These are phyloP conservation scores for Coregonus suidteri DNA, from an alignment of 2,797 vertebrate genomes.

Conservation along the genomic window DNA sequence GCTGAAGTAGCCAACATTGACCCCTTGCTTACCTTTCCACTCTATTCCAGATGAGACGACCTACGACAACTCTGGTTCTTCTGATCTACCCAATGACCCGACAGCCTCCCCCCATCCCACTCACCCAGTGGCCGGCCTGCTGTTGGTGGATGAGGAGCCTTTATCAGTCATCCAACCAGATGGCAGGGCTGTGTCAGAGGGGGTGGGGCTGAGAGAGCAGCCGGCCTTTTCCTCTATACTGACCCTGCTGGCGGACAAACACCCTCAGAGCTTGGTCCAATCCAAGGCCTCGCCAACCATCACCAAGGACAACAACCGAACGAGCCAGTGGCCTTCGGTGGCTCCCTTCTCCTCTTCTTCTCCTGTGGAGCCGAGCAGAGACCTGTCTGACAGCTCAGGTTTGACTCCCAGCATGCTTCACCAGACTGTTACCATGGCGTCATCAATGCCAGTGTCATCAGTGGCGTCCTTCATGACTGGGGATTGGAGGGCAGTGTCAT, in stretches of 20 bases:
- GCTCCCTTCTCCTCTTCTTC: constrained; percentile 66
- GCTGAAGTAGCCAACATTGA: neutral
- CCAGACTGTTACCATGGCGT: constrained; percentile 28
- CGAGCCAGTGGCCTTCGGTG: constrained; percentile 77
- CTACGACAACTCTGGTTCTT: constrained; percentile 77
- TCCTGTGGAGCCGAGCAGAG: constrained; percentile 63
- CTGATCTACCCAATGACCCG: constrained; percentile 71
- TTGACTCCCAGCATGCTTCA: constrained; percentile 75
- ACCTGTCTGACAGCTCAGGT: constrained; percentile 79
- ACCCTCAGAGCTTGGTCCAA: constrained; percentile 71
- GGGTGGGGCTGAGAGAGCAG: constrained; percentile 62
- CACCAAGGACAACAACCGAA: constrained; percentile 76
- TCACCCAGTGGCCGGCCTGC: constrained; percentile 76
- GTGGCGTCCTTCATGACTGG: constrained; percentile 31
- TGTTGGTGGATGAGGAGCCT: constrained; percentile 77
- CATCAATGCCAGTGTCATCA: constrained; percentile 30
- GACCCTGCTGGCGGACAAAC: constrained; percentile 71
- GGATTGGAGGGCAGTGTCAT: neutral
- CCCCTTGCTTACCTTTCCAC: constrained; percentile 19
- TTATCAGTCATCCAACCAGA: constrained; percentile 68
- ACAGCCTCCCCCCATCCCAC: constrained; percentile 68
- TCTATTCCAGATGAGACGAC: constrained; percentile 69
- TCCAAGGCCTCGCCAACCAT: constrained; percentile 72
- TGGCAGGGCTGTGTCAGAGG: constrained; percentile 55
- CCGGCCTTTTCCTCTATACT: constrained; percentile 76